These are phyloP conservation scores for Rhinichthys osculus DNA, from an alignment of 2,797 vertebrate species.

Conservation along the genomic window DNA sequence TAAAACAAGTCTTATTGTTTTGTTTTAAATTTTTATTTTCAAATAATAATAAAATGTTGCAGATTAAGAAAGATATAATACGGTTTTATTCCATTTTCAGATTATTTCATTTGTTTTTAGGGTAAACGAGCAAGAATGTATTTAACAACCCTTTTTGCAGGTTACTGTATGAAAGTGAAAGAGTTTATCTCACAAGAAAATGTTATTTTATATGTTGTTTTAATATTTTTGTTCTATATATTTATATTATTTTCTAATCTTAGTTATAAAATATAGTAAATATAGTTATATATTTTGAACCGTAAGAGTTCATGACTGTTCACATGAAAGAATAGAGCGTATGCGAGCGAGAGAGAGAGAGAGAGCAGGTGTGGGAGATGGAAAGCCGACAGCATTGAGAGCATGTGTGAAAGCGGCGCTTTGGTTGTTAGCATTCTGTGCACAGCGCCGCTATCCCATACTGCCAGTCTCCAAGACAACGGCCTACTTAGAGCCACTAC, in stretches of 20 bases:
- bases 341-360: neutral
- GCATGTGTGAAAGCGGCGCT: conserved; percentile 37
- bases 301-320: conserved; percentile 1
- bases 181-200: neutral
- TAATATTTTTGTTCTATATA: too few species aligned
- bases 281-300: neutral
- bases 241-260: too few species aligned
- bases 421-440: conserved; percentile 65
- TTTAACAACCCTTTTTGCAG: neutral
- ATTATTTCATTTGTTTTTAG: neutral
- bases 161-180: neutral
- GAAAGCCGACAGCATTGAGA: neutral
- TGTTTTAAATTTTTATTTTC: too few species aligned
- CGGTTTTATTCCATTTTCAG: neutral
- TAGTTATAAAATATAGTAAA: too few species aligned
- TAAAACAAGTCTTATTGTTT: too few species aligned
- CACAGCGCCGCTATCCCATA: conserved; percentile 63
- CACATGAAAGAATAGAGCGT: neutral
- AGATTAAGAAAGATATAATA: neutral
- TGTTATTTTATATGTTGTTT: too few species aligned
- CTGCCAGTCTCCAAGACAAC: conserved; percentile 76
- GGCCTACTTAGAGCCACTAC: conserved; percentile 71
- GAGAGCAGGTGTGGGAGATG: conserved; percentile 29
- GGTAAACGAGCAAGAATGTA: neutral
- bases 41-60: neutral